A percentile compares a stretch with the other conserved stretches of the same genome.
These are phyloP conservation scores for Echinarachnius parma DNA, from an alignment of 53 echinoderm and acorn worm species.

Conservation along the genomic window DNA sequence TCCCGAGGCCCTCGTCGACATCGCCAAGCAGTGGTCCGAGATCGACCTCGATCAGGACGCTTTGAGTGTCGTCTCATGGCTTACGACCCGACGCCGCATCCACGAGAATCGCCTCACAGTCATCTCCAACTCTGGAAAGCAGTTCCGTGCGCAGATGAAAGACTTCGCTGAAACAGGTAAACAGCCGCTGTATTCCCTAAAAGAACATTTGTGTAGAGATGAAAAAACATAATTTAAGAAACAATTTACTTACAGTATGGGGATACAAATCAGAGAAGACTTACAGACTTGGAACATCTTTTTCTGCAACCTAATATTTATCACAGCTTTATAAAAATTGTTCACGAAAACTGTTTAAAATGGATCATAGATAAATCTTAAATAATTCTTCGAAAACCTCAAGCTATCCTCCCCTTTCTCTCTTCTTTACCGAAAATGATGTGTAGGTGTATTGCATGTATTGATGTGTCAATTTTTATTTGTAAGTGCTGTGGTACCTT, in stretches of 20 bases:
- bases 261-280: too few relatives aligned
- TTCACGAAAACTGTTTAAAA: too few relatives aligned
- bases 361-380: too few relatives aligned
- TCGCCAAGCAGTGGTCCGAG: conserved; percentile 66
- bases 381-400: too few relatives aligned
- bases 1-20: conserved; percentile 62
- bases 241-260: background rate
- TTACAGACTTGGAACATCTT: too few relatives aligned
- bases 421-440: too few relatives aligned
- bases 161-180: conserved; percentile 40
- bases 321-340: too few relatives aligned
- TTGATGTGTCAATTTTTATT: background rate
- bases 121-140: conserved; percentile 64
- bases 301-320: too few relatives aligned
- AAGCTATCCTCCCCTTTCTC: too few relatives aligned
- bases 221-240: background rate
- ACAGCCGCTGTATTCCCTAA: background rate
- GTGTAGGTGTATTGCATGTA: too few relatives aligned
- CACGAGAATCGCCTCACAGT: conserved; percentile 74
- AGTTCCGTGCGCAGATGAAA: conserved; percentile 43
- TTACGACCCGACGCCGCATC: conserved; percentile 72
- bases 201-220: too few relatives aligned
- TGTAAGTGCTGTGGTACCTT: background rate
- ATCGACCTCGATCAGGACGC: conserved; percentile 71
- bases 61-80: conserved; percentile 74